phyloP scores from a whole-genome alignment of 1,140 invertebrate species.

The Zaprionus taronus region DNA sequence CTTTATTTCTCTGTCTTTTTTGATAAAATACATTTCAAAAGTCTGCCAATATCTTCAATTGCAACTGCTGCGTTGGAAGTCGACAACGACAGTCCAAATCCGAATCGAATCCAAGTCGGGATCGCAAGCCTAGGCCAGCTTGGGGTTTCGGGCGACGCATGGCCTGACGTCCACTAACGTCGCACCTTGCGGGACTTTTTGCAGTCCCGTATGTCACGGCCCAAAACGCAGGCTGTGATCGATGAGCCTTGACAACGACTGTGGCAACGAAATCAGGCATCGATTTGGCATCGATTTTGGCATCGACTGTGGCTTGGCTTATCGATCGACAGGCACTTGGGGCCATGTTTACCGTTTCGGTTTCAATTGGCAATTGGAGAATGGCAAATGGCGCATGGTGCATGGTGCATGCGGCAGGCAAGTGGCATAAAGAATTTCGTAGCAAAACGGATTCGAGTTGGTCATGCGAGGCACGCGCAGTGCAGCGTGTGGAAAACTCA shows the following conservation, averaged over 20 bases:
- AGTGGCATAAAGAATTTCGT: slow-evolving; percentile 1
- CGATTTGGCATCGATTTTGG: slow-evolving; percentile 43
- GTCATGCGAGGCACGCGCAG: neutral
- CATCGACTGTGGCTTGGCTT: slow-evolving; percentile 6
- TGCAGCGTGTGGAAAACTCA: slow-evolving; percentile 2
- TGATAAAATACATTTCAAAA: too few relatives aligned
- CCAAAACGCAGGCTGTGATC: neutral
- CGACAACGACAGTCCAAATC: neutral
- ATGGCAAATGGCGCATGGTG: slow-evolving; percentile 15
- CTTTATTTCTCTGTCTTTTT: too few relatives aligned
- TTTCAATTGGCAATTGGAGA: slow-evolving; percentile 30
- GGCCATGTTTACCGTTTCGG: slow-evolving; percentile 58
- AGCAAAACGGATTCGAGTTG: slow-evolving; percentile 1
- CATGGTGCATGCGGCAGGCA: neutral
- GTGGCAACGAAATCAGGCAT: slow-evolving; percentile 6
- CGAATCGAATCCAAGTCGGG: neutral
- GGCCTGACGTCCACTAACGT: neutral
- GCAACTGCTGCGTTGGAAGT: too few relatives aligned
- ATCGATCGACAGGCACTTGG: slow-evolving; percentile 13
- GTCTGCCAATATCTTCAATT: too few relatives aligned
- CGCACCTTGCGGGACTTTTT: neutral
- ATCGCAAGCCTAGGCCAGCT: neutral
- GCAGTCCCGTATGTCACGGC: neutral
- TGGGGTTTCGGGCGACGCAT: neutral
- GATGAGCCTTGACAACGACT: slow-evolving; percentile 7